Conservation (phyloP, 2,113 vertebrate species). For the Diphyllodes magnificus region DNA sequence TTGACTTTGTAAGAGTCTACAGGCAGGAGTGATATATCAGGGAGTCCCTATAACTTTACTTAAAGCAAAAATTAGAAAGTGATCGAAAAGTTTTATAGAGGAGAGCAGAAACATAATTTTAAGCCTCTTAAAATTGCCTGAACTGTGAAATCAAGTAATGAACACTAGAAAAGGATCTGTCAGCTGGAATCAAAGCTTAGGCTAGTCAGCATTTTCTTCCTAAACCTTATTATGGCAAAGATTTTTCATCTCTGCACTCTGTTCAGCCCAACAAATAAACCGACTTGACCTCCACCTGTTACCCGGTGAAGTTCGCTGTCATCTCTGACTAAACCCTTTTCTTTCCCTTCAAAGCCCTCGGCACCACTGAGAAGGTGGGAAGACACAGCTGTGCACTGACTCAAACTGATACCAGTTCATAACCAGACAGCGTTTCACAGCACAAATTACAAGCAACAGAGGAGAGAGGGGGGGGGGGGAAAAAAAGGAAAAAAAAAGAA, state of each 20-base stretch:
- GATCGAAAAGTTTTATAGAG: conserved; percentile 66
- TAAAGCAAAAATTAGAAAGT: conserved; percentile 61
- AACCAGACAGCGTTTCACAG: conserved; percentile 52
- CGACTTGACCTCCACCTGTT: conserved; percentile 76
- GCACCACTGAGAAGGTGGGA: conserved; percentile 36
- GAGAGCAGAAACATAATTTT: conserved; percentile 73
- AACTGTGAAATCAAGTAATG: conserved; percentile 87
- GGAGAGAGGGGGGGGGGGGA: accelerated
- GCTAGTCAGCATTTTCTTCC: conserved; percentile 84
- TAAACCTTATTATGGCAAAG: conserved; percentile 80
- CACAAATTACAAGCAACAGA: conserved; percentile 17
- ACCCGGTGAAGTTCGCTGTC: conserved; percentile 52
- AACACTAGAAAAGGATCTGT: conserved; percentile 86
- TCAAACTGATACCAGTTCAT: conserved; percentile 30
- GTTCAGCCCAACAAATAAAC: conserved; percentile 78
- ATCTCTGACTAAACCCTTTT: conserved; percentile 61
- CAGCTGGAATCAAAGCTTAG: conserved; percentile 84
- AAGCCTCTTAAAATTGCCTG: conserved; percentile 75
- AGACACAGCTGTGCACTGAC: conserved; percentile 41
- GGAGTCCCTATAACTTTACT: conserved; percentile 42
- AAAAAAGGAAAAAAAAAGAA: not conserved
- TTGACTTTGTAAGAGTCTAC: conserved; percentile 17
- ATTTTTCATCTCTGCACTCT: conserved; percentile 73
- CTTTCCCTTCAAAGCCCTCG: conserved; percentile 64
- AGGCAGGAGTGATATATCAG: not conserved